A percentile compares a stretch with the other conserved stretches of the same genome.
Evolutionary conservation across 1,140 invertebrate genomes (phyloP).

Genomic region (Anastatus disparis): DNA sequence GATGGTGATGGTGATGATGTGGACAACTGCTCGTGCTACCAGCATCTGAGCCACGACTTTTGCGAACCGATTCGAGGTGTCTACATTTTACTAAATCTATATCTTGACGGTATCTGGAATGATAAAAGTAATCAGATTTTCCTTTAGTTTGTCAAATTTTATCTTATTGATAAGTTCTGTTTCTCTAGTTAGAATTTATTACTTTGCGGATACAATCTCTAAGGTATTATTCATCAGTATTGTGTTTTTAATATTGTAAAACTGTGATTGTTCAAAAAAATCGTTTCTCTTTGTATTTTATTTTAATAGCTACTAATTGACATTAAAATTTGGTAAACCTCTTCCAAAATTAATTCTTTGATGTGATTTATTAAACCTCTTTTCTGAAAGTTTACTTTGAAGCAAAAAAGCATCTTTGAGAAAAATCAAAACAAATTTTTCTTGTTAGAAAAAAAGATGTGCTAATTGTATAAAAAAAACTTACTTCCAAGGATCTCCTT

Average conservation of each 20-base stretch:
- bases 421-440: constrained; percentile 10
- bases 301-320: neutral
- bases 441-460: neutral
- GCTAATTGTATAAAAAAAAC: constrained; percentile 21
- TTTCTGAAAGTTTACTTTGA: too few species aligned
- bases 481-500: constrained; percentile 65
- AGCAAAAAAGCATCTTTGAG: neutral
- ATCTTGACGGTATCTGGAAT: constrained; percentile 30
- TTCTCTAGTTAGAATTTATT: too few species aligned
- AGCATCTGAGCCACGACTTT: constrained; percentile 49
- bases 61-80: constrained; percentile 53
- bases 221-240: too few species aligned
- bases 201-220: too few species aligned
- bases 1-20: constrained; percentile 31
- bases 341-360: too few species aligned
- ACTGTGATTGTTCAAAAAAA: too few species aligned
- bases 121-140: too few species aligned
- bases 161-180: too few species aligned
- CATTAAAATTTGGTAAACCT: neutral
- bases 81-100: constrained; percentile 50
- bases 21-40: constrained; percentile 49
- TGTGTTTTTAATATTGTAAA: too few species aligned
- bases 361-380: too few species aligned
- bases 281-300: too few species aligned
- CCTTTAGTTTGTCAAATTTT: too few species aligned